Base-by-base conservation (phyloP, 2,797 vertebrate genomes). In the Darevskia mixta region DNA sequence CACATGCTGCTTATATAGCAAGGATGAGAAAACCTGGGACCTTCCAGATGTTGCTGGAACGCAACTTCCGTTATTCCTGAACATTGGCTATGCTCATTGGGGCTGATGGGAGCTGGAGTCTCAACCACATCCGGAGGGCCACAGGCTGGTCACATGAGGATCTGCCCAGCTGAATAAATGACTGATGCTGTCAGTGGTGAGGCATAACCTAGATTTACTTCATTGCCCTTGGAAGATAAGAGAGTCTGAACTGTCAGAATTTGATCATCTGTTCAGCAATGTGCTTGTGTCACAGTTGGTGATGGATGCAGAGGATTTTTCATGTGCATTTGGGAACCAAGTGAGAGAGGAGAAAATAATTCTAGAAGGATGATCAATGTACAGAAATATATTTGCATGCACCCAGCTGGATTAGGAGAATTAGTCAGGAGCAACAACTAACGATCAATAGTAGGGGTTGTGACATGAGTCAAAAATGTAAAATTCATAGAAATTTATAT, bases 401-500 rank as follows among this genome's bases (percentile, higher is more conserved):
- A 38, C 10, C 8, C 55, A 66, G 38, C 17, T 43, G 11, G n/a
- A 43, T 38, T 76, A 45, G 49, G 61, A 10, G 78, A 83, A 83
- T 45, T 67, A 78, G 87, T 64, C 84, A 87, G 71, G 72, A 0
- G n/a, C 8, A 89, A 75, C 67, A 93, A n/a, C 86, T 78, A 45
- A 55, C 23, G 82, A 81, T 9, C 25, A 27, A 1, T 88, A 73
- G 23, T 85, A 78, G 43, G 43, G 27, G 64, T 75, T 91, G 85
- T n/a, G 29, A 67, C 85, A 81, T 27, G n/a, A 88, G 71, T 87
- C 78, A 58, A 86, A 81, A 86, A 27, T 41, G 18, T 78, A 78
- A 82, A 89, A 64, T 85, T 89, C 86, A 75, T 80, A 75, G 80
- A 66, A 67, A 79, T 86, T 87, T 86, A 79, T 25, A 61, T 89